Evolutionary conservation across 2,113 vertebrate species (phyloP), one percentile per base, ranked within the genome.

Genomic region (Austrofundulus limnaeus): DNA sequence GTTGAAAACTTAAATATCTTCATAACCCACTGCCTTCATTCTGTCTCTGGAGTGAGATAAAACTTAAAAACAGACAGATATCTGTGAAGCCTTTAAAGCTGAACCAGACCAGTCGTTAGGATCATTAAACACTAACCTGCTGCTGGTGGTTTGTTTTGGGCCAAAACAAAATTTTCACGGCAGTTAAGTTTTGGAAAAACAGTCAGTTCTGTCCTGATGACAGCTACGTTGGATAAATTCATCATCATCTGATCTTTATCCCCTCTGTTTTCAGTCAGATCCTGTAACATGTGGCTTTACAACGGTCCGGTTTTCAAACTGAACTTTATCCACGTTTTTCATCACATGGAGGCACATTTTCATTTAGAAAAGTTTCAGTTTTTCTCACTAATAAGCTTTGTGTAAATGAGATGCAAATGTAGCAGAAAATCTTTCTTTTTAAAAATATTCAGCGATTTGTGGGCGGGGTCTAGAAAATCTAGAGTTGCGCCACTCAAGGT

Each of bases 141-240:
- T 56, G 14, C 63, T 28, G 53, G 64, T 37, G 24, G 11, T 13
- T 14, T 77, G 66, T 72, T 85, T 65, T 53, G 57, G 28, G 20
- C 54, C 34, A 71, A 61, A 80, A 80, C 76, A 78, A 66, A 12
- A 37, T 68, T 55, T 59, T 28, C 37, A 19, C 21, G 65, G 17
- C 16, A 17, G 60, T 65, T 17, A 51, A 24, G n/a, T n/a, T n/a
- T n/a, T n/a, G n/a, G n/a, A n/a, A n/a, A n/a, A 24, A 39, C 11
- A 50, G 53, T 47, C 56, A 1, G 23, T 47, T 64, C 37, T 48
- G 57, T 39, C 19, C 12, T 0, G 0, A 14, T n/a, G n/a, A n/a
- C n/a, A n/a, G n/a, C n/a, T n/a, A n/a, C n/a, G n/a, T n/a, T n/a
- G n/a, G n/a, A n/a, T 34, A 34, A 10, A 5, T 5, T 34, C 31